A percentile compares a stretch with the other conserved stretches of the same genome.
Conservation (phyloP, 2,888 invertebrate genomes). For the Iselma pallidipennis region DNA sequence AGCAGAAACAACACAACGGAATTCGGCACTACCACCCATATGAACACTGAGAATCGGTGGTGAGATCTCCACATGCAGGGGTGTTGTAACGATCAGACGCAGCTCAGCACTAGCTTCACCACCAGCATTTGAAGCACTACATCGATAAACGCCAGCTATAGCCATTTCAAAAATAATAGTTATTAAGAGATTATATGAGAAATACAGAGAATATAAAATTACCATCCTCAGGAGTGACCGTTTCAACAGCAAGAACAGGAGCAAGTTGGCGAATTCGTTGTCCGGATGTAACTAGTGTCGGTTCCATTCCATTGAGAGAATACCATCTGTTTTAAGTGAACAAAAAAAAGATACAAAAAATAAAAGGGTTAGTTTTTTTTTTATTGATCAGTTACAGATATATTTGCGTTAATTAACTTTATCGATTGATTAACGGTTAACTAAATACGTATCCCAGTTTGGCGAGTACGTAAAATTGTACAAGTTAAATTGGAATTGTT, state of each 20-base stretch:
- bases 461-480: neutral
- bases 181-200: neutral
- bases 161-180: neutral
- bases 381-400: neutral
- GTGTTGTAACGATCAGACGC: constrained; percentile 67
- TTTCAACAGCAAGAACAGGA: constrained; percentile 71
- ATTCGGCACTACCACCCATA: constrained; percentile 74
- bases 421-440: neutral
- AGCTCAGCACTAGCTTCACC: constrained; percentile 73
- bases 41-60: constrained; percentile 71
- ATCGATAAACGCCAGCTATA: constrained; percentile 66
- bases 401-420: neutral
- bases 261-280: constrained; percentile 69
- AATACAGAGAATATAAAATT: constrained; percentile 17
- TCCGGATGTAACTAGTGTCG: constrained; percentile 65
- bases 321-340: constrained; percentile 62
- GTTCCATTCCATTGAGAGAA: constrained; percentile 67
- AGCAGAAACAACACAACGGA: constrained; percentile 63
- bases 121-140: constrained; percentile 70
- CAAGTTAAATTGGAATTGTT: neutral
- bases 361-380: constrained; percentile 4
- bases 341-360: neutral
- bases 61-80: constrained; percentile 68
- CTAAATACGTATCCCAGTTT: neutral
- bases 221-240: constrained; percentile 69